A percentile compares a stretch with the other conserved stretches of the same genome.
Conservation (phyloP, 1,140 invertebrate genomes). For the Sarcophaga bullata region DNA sequence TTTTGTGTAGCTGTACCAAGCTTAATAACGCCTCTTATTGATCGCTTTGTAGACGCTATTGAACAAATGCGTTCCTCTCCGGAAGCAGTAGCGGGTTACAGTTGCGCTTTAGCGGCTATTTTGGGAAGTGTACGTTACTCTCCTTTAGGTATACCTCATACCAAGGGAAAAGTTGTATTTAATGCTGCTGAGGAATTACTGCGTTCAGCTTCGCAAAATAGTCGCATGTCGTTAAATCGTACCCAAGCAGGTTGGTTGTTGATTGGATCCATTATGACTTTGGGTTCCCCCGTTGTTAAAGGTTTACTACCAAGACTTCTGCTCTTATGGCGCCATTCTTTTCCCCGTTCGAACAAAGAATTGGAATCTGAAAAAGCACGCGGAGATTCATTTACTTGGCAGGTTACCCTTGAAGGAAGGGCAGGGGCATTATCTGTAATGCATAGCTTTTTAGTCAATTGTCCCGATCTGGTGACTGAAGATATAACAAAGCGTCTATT, state of each 20-base stretch:
- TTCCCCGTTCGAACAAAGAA: constrained; percentile 95
- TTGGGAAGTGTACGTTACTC: constrained; percentile 91
- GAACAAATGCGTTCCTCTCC: constrained; percentile 91
- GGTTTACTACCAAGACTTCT: constrained; percentile 92
- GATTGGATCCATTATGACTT: constrained; percentile 95
- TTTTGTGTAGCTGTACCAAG: constrained; percentile 93
- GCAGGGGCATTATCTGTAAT: constrained; percentile 95
- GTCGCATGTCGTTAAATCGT: constrained; percentile 90
- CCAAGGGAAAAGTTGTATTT: constrained; percentile 96
- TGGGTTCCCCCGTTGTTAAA: constrained; percentile 93
- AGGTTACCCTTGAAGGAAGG: constrained; percentile 95
- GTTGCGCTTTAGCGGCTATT: constrained; percentile 91
- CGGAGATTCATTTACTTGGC: constrained; percentile 99
- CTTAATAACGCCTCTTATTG: constrained; percentile 91
- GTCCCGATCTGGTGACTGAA: constrained; percentile 89
- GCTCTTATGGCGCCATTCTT: constrained; percentile 96
- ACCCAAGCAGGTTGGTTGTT: constrained; percentile 98
- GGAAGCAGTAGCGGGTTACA: constrained; percentile 95
- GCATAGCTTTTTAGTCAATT: constrained; percentile 92
- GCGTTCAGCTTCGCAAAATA: constrained; percentile 96
- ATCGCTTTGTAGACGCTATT: constrained; percentile 86
- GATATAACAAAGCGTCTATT: constrained; percentile 89
- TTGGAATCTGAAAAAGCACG: constrained; percentile 96
- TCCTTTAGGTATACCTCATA: constrained; percentile 94
- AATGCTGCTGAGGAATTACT: constrained; percentile 97